Evolutionary conservation across 2,888 invertebrate species (phyloP).

Genomic region (Teinopalpus imperialis): DNA sequence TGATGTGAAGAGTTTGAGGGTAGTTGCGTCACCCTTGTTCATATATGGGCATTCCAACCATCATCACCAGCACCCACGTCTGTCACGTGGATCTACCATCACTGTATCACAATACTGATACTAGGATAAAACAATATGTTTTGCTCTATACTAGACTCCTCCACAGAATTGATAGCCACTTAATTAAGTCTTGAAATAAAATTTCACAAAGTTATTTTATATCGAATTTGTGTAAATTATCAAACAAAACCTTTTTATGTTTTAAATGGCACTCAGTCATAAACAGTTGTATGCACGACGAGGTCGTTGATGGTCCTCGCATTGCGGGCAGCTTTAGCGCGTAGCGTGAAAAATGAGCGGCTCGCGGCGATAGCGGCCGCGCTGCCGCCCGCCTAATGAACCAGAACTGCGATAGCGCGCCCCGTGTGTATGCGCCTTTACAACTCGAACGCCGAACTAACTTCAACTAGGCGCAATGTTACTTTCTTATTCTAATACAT

Average conservation of each 20-base stretch:
- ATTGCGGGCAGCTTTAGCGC: conserved; percentile 20
- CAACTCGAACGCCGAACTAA: conserved; percentile 32
- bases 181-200: no score
- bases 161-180: no score
- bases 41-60: no score
- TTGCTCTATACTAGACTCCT: no score
- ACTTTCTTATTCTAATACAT: no score
- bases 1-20: no score
- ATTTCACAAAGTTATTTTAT: no score
- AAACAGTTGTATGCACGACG: conserved; percentile 8
- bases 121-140: neutral
- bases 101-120: no score
- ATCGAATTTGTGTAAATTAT: neutral
- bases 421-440: conserved; percentile 56
- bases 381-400: conserved; percentile 66
- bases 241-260: neutral
- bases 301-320: conserved; percentile 2
- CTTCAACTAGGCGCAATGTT: neutral
- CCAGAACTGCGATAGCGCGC: conserved; percentile 72
- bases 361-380: conserved; percentile 54
- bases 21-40: no score
- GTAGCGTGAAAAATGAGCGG: conserved; percentile 69
- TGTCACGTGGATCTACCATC: no score
- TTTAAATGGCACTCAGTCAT: neutral
- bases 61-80: no score